A percentile compares a stretch with the other conserved stretches of the same genome.
These are phyloP conservation scores for Rhogogaster chlorosoma DNA, from an alignment of 2,888 invertebrate genomes.

Conservation along the genomic window DNA sequence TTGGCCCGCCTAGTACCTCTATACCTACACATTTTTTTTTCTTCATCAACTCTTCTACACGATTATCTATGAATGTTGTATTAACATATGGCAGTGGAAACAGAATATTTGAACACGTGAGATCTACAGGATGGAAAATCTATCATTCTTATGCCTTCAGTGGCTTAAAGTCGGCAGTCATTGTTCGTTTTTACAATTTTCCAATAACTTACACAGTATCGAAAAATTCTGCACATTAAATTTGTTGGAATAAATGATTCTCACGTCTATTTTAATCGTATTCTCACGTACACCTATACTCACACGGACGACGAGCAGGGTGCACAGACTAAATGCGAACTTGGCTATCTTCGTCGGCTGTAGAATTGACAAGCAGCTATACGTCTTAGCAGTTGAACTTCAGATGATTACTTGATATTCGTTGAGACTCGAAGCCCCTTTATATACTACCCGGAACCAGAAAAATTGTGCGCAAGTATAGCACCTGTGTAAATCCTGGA, in stretches of 20 bases:
- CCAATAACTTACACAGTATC: background rate
- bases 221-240: background rate
- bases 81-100: background rate
- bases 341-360: background rate
- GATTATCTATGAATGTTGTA: background rate
- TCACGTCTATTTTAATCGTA: background rate
- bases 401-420: background rate
- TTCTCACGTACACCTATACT: too few relatives aligned
- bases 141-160: background rate
- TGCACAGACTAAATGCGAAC: background rate
- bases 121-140: background rate
- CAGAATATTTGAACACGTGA: background rate
- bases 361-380: background rate
- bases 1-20: too few relatives aligned
- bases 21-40: too few relatives aligned
- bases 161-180: background rate
- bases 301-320: background rate
- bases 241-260: background rate
- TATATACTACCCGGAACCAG: background rate
- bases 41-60: background rate
- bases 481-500: background rate
- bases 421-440: background rate
- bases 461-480: background rate
- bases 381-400: background rate
- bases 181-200: background rate